Base-by-base conservation (phyloP, 2,797 vertebrate genomes). In the Micropoecilia bifurca region DNA sequence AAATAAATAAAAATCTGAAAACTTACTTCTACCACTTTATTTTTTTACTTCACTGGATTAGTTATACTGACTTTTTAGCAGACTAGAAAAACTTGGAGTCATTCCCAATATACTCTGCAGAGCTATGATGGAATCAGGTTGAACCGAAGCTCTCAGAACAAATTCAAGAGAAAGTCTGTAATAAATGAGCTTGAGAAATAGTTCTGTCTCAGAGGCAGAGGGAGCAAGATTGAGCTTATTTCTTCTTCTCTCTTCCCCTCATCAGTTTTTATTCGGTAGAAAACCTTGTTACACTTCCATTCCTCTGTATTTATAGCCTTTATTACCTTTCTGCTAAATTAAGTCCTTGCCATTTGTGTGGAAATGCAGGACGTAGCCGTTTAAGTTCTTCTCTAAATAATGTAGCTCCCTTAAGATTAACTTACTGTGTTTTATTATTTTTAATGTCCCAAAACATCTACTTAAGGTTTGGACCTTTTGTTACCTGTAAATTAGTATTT, bases 321-420 rank as follows among this genome's bases (percentile, higher is more conserved):
- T 90, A 89, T 90, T 88, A 85, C 85, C 82, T 85, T 83, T 76
- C 63, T 82, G 53, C 80, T 76, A 81, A 92, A 92, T 92, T 41
- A 84, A 85, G 87, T 91, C 79, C 41, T 75, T 59, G 78, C 74
- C 50, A 69, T 83, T 83, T 78, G 14, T 85, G 85, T 91, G 90
- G 75, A 92, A 91, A 92, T 89, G 76, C 50, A 47, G 20, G 71
- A 73, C 36, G 39, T n/a, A 79, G 55, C 80, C 33, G 45, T 55
- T 74, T 50, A 87, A 73, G 73, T 81, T 84, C 9, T 79, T 45
- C 75, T 77, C 50, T 53, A 55, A 83, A 86, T 76, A 57, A 84
- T 73, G 9, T 59, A 20, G 72, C 82, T 80, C 33, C n/a, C 69
- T 78, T 39, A 39, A 69, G 47, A 88, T 89, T 77, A 81, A 85